Evolutionary conservation across 2,888 invertebrate genomes (phyloP), one percentile per base, ranked within the genome.

Genomic region (Perizoma flavofasciatum): DNA sequence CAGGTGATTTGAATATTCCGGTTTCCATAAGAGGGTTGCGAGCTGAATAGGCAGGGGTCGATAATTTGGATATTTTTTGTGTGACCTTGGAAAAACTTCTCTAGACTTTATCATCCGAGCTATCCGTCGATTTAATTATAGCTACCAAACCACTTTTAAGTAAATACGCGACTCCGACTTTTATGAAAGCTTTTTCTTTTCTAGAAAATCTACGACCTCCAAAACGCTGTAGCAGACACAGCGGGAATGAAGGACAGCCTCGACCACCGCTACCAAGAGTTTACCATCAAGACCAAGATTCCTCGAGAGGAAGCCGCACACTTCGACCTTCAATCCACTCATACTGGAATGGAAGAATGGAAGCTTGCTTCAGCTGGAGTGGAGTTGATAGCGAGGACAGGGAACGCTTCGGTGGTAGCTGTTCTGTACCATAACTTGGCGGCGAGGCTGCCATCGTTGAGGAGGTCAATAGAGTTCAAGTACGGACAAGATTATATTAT

Each of bases 401-500:
- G 79, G 3, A 88, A 88, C 40, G 80, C 81, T 4, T 81, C 89
- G 0, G 81, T 90, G 0, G 90, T 93, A 7, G 92, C 94, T 22
- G 91, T 95, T 6, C 89, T 94, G 66, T 96, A 95, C 77, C 93
- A 93, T 70, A 94, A 95, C 71, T 81, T 95, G 59, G 93, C 94
- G 6, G 86, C 92, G 5, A 94, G 94, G 70, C 83, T 95, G 62
- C 95, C 95, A 0, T 92, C 92, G 0, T 82, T 95, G 56, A 93
- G 94, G 52, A 91, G 94, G 65, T 87, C 87, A 55, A 93, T 94
- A 64, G 93, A 95, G 75, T 90, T 93, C 66, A 93, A 93, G 95
- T 95, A 85, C 93, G 94, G 54, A 4, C 11, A 37, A 8, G 22
- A 41, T n/a, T 22, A 22, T 22, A 22, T 22, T 22, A 22, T 22